Evolutionary conservation across 2,888 invertebrate species (phyloP).

Genomic region (Unio delphinus): DNA sequence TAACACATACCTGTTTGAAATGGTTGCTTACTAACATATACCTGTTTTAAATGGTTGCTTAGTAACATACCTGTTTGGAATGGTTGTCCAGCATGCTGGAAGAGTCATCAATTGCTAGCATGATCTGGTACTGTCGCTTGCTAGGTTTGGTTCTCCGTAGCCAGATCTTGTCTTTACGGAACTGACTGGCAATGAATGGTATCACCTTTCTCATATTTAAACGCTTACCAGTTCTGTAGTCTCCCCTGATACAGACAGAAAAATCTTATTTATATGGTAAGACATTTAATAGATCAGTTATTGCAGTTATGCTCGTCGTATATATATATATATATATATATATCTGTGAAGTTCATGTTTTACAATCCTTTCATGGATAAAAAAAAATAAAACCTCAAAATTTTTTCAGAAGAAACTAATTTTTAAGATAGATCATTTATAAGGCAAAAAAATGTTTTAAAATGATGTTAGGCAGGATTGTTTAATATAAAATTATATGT

Average conservation of each 20-base stretch:
- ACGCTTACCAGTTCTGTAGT: constrained; percentile 95
- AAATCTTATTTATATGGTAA: too few relatives aligned
- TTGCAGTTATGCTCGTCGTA: too few relatives aligned
- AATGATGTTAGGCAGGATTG: too few relatives aligned
- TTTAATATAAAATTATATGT: too few relatives aligned
- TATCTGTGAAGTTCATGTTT: too few relatives aligned
- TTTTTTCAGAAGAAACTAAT: too few relatives aligned
- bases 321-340: too few relatives aligned
- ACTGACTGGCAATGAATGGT: constrained; percentile 98
- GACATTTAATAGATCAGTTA: too few relatives aligned
- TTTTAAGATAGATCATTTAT: too few relatives aligned
- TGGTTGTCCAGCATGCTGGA: constrained; percentile 77
- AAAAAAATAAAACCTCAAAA: too few relatives aligned
- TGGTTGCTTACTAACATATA: constrained; percentile 63
- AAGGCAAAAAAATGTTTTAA: too few relatives aligned
- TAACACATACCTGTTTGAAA: constrained; percentile 75
- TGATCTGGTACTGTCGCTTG: constrained; percentile 91
- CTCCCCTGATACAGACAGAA: constrained; percentile 77
- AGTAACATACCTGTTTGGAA: constrained; percentile 74
- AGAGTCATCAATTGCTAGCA: constrained; percentile 97
- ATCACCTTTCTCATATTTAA: constrained; percentile 99
- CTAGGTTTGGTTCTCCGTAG: constrained; percentile 94
- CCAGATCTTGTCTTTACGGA: constrained; percentile 99
- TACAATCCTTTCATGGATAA: too few relatives aligned
- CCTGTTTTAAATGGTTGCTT: not conserved